Base-by-base conservation (phyloP, 2,797 vertebrate species). In the Microctenopoma stevenorrisi region DNA sequence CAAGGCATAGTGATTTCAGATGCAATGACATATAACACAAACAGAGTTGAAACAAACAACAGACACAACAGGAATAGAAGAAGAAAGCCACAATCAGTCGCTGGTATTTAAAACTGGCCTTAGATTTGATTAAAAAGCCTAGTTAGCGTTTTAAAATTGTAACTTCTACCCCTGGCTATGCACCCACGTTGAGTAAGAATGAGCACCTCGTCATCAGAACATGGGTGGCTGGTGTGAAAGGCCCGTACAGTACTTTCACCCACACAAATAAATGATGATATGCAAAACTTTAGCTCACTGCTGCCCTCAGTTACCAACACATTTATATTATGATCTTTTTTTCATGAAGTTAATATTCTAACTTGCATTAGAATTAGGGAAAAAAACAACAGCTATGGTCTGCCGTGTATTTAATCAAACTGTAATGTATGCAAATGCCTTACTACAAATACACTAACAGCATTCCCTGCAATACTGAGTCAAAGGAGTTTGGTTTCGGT, bases 1-100 rank as follows among this genome's bases (percentile, higher is more conserved):
- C 59, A 67, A 77, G 81, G 76, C 84, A 77, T 66, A 40, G 60
- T 83, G 74, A 87, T 68, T 22, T 82, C 51, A 85, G 79, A 88
- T 83, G 74, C 38, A 72, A 77, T 89, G 81, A 64, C 74, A 76
- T 59, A 62, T 59, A 62, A 83, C 57, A 78, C 33, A 82, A 66
- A 82, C 25, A n/a, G 51, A 50, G 44, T 18, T 47, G 50, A 68
- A 76, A 35, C 8, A 38, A 52, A 42, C 30, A 52, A 47, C 22
- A 61, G 22, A 58, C 7, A 35, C 58, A 60, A 63, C 33, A 56
- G 18, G 18, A 18, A 18, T 18, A 18, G 18, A 18, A 64, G 61
- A 61, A 64, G 16, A 60, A 64, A 59, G 51, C 16, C 52, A 55
- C 5, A 70, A 72, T 57, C 54, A 52, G 57, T 62, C 3, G 4